Percentiles rank a stretch among this genome's conserved stretches.
Evolutionary conservation across 1,140 invertebrate species (phyloP).

Genomic region (Berghia stephanieae): DNA sequence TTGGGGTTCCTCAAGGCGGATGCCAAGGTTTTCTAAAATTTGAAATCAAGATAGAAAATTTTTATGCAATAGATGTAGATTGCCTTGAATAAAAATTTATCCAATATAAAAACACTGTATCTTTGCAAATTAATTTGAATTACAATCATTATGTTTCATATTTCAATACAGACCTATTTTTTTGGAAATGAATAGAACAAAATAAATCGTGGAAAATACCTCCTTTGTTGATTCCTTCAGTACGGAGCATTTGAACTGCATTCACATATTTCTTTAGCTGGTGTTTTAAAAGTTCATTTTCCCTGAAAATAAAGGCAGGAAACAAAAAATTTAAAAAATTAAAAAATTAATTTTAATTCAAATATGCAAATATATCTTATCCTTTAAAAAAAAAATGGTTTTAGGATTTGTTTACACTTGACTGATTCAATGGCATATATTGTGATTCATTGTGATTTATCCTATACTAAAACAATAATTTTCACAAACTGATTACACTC

Average conservation of each 20-base stretch:
- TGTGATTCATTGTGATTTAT: no score
- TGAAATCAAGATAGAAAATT: neutral
- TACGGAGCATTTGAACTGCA: constrained; percentile 84
- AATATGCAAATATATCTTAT: neutral
- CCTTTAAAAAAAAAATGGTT: neutral
- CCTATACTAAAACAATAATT: no score
- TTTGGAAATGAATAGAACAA: no score
- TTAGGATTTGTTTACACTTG: no score
- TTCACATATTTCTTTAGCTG: constrained; percentile 90
- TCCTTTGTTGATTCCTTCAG: constrained; percentile 67
- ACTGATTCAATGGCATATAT: no score
- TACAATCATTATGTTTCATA: no score
- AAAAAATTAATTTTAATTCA: neutral
- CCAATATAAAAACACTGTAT: neutral
- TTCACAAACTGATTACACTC: no score
- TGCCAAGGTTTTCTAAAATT: constrained; percentile 51
- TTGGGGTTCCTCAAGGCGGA: constrained; percentile 60
- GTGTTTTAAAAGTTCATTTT: constrained; percentile 87
- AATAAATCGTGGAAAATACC: no score
- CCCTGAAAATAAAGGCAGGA: constrained; percentile 69
- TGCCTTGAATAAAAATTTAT: neutral
- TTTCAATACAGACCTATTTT: no score
- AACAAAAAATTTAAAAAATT: neutral
- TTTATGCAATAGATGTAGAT: neutral
- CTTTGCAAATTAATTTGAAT: no score